These are phyloP conservation scores for Magallana ariakensis DNA, from an alignment of 1,140 invertebrate species.

Conservation along the genomic window DNA sequence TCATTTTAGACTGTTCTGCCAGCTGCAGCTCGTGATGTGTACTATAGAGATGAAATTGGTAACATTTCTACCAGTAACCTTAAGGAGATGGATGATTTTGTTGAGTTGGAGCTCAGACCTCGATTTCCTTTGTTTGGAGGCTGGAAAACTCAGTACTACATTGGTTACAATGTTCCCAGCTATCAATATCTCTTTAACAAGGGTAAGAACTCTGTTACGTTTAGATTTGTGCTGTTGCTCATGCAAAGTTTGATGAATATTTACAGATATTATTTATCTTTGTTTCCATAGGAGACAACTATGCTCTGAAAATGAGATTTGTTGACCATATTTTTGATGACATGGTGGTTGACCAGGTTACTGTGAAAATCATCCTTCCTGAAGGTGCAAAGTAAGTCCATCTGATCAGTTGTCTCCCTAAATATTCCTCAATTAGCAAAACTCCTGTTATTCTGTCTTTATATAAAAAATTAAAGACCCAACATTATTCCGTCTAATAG, in stretches of 20 bases:
- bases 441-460: too few species aligned
- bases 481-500: too few species aligned
- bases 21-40: slow-evolving; percentile 93
- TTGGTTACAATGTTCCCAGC: slow-evolving; percentile 98
- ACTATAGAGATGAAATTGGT: slow-evolving; percentile 98
- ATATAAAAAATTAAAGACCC: too few species aligned
- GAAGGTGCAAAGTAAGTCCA: slow-evolving; percentile 87
- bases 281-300: slow-evolving; percentile 83
- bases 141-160: slow-evolving; percentile 97
- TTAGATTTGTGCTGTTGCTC: too few species aligned
- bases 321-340: slow-evolving; percentile 98
- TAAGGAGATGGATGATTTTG: slow-evolving; percentile 90
- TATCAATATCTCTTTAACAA: slow-evolving; percentile 94
- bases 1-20: slow-evolving; percentile 88
- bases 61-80: slow-evolving; percentile 99
- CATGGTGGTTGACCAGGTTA: slow-evolving; percentile 95
- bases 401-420: not conserved
- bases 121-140: slow-evolving; percentile 99
- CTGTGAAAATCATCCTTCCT: slow-evolving; percentile 95
- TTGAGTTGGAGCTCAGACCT: slow-evolving; percentile 96
- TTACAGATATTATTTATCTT: too few species aligned
- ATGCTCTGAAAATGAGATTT: slow-evolving; percentile 93
- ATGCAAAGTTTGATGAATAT: too few species aligned
- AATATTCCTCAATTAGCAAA: too few species aligned
- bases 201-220: not conserved